These are phyloP conservation scores for Allophyes oxyacanthae DNA, from an alignment of 2,888 invertebrate species.

Conservation along the genomic window DNA sequence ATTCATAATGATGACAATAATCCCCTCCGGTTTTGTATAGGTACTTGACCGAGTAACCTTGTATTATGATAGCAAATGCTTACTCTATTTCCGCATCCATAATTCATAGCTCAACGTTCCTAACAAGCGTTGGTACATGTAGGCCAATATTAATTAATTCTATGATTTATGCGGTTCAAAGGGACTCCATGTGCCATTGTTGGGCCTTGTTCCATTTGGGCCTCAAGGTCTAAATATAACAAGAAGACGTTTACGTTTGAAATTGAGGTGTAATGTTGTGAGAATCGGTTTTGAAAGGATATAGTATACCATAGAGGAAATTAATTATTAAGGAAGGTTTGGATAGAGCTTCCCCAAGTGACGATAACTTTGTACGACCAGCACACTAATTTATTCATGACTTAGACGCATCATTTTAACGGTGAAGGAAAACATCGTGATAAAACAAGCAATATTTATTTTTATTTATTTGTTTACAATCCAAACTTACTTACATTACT, in stretches of 20 bases:
- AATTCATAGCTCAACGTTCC: slow-evolving; percentile 19
- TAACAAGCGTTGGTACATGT: slow-evolving; percentile 37
- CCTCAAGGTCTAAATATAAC: slow-evolving; percentile 30
- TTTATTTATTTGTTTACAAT: no score
- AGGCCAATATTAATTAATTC: slow-evolving; percentile 63
- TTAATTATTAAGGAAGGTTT: neutral
- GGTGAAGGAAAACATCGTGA: no score
- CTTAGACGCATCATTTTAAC: no score
- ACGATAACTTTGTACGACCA: no score
- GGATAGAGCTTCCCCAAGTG: no score
- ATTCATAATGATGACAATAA: no score
- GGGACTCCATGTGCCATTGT: slow-evolving; percentile 42
- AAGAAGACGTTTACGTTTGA: slow-evolving; percentile 35
- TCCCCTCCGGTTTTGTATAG: no score
- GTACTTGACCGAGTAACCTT: no score
- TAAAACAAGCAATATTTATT: no score
- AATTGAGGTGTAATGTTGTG: slow-evolving; percentile 35
- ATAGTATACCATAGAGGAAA: neutral
- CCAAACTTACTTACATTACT: no score
- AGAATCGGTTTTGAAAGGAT: neutral
- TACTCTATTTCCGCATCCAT: slow-evolving; percentile 17
- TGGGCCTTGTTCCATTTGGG: slow-evolving; percentile 19
- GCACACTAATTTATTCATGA: no score
- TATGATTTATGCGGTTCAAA: slow-evolving; percentile 60
- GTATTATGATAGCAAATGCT: neutral